phyloP scores from a whole-genome alignment of 2,797 vertebrate species.

The Orestias chungarensis region DNA sequence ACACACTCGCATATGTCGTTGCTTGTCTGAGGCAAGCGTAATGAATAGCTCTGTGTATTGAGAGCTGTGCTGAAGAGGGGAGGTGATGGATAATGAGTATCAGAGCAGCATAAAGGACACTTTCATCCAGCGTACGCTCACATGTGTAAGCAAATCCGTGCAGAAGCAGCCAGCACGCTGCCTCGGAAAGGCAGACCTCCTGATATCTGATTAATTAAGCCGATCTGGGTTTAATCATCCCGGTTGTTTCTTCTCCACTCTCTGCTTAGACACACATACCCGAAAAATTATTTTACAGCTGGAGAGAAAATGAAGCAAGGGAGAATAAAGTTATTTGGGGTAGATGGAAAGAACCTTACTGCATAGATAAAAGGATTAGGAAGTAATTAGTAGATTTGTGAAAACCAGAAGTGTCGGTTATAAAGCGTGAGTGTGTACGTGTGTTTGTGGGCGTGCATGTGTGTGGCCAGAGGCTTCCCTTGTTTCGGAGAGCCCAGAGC shows the following conservation, averaged over 20 bases:
- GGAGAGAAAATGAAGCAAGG: conserved; percentile 44
- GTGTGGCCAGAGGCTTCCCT: conserved; percentile 73
- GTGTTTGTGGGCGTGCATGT: conserved; percentile 24
- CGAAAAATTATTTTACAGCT: conserved; percentile 40
- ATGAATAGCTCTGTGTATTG: conserved; percentile 67
- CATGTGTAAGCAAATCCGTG: conserved; percentile 33
- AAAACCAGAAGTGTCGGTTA: conserved; percentile 56
- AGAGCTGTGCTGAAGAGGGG: conserved; percentile 62
- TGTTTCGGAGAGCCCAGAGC: conserved; percentile 77
- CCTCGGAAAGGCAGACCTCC: conserved; percentile 56
- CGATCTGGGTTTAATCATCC: conserved; percentile 68
- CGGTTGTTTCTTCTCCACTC: conserved; percentile 51
- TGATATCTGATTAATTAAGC: conserved; percentile 78
- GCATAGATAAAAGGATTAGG: conserved; percentile 51
- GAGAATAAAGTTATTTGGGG: conserved; percentile 49
- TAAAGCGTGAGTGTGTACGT: conserved; percentile 35
- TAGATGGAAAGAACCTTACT: conserved; percentile 49
- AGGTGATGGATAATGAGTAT: conserved; percentile 74
- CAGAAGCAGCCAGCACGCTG: conserved; percentile 40
- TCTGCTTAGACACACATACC: conserved; percentile 33
- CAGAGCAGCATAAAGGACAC: conserved; percentile 62
- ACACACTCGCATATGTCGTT: conserved; percentile 46
- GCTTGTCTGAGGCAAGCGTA: conserved; percentile 64
- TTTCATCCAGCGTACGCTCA: conserved; percentile 41
- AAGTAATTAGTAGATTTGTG: conserved; percentile 66